phyloP scores from a whole-genome alignment of 2,113 vertebrate genomes.

The Charina bottae region DNA sequence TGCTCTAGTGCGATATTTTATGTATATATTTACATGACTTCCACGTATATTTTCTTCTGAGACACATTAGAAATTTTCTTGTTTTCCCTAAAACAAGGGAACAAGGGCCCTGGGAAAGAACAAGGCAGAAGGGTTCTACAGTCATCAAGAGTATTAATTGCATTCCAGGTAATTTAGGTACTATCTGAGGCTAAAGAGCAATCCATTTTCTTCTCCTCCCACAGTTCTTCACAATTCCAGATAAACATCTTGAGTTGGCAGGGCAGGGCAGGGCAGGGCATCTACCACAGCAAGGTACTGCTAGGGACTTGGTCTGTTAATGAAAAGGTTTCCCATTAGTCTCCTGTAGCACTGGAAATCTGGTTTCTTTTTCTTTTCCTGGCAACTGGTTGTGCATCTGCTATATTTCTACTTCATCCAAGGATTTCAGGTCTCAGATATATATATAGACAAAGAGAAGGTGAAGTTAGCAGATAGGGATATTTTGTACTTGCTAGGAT shows the following conservation, averaged over 20 bases:
- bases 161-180: background rate
- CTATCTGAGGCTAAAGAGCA: background rate
- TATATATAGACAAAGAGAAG: background rate
- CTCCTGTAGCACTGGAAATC: background rate
- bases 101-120: no score
- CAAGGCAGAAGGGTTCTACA: background rate
- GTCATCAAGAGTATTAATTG: background rate
- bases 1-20: no score
- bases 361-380: background rate
- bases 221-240: background rate
- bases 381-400: background rate
- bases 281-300: background rate
- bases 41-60: no score
- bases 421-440: background rate
- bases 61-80: no score
- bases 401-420: background rate
- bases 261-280: background rate
- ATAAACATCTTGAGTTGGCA: background rate
- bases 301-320: background rate
- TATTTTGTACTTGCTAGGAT: conserved; percentile 1
- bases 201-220: background rate
- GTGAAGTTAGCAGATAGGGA: background rate
- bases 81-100: no score
- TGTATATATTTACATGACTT: no score
- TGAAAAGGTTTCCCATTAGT: background rate